phyloP scores from a whole-genome alignment of 1,140 invertebrate genomes.

The Chrysoperla carnea region DNA sequence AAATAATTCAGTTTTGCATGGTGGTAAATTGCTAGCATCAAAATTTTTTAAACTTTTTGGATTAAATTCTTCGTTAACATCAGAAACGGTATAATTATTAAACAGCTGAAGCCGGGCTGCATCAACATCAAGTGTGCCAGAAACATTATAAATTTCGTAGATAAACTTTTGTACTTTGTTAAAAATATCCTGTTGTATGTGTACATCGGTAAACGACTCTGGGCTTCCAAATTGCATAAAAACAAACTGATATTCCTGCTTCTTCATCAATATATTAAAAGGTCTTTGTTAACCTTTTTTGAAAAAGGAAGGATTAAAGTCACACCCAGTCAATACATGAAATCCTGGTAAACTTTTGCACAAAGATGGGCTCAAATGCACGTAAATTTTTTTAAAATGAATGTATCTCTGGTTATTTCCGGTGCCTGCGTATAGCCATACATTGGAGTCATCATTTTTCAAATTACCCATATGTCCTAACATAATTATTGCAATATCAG shows the following conservation, averaged over 20 bases:
- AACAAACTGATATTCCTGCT: conserved; percentile 7
- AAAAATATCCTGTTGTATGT: not conserved
- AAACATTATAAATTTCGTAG: too few species aligned
- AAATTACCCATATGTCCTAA: conserved; percentile 15
- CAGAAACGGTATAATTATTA: conserved; percentile 8
- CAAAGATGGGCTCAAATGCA: conserved; percentile 10
- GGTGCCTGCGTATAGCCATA: conserved; percentile 11
- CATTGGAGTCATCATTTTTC: conserved; percentile 5
- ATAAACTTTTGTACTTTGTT: too few species aligned
- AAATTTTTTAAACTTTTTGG: conserved; percentile 14
- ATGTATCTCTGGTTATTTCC: conserved; percentile 13
- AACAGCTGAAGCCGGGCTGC: not conserved
- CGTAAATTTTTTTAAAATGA: conserved; percentile 12
- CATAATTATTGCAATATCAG: conserved; percentile 17
- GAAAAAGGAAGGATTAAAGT: conserved; percentile 20
- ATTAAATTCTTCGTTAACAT: conserved; percentile 12
- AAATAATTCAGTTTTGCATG: conserved; percentile 13
- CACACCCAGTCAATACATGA: conserved; percentile 23
- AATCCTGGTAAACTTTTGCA: conserved; percentile 16
- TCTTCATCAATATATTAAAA: conserved; percentile 9
- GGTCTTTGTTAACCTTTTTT: conserved; percentile 14
- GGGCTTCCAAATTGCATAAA: conserved; percentile 3
- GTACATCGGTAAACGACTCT: not conserved
- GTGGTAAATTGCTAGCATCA: conserved; percentile 13
- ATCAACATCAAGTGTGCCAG: too few species aligned